These are phyloP conservation scores for Catostomus latipinnis DNA, from an alignment of 2,797 vertebrate genomes.

Conservation along the genomic window DNA sequence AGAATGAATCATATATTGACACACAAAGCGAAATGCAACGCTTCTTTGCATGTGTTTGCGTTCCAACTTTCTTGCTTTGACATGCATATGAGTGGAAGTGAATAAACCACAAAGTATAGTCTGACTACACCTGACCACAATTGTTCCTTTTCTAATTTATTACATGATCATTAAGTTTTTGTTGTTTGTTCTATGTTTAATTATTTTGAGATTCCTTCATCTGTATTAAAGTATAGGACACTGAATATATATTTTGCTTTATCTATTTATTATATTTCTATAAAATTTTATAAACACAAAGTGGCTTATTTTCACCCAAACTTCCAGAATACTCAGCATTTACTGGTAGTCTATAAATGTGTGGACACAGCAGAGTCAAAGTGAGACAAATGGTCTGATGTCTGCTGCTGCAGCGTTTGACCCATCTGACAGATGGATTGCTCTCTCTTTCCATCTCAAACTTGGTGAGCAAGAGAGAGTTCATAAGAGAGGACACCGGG, in stretches of 20 bases:
- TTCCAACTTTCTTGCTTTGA: too few species aligned
- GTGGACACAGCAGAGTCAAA: slow-evolving; percentile 35
- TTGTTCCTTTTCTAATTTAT: background rate
- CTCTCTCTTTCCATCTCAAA: slow-evolving; percentile 22
- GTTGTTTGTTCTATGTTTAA: too few species aligned
- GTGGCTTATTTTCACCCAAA: background rate
- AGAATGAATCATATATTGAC: too few species aligned
- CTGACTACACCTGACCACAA: too few species aligned
- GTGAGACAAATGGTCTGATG: slow-evolving; percentile 40
- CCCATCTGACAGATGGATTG: slow-evolving; percentile 57
- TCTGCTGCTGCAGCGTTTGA: slow-evolving; percentile 45
- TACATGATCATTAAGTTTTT: background rate
- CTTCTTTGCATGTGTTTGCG: too few species aligned
- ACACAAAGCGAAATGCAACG: too few species aligned
- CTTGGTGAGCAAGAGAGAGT: slow-evolving; percentile 38
- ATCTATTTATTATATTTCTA: background rate
- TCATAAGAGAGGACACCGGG: slow-evolving; percentile 47
- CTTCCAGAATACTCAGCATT: slow-evolving; percentile 9
- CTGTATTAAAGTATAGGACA: background rate
- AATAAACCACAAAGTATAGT: too few species aligned
- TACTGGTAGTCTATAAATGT: slow-evolving; percentile 8
- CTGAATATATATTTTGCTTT: background rate
- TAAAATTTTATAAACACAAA: background rate
- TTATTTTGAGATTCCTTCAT: background rate
- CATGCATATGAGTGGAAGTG: too few species aligned